Base-by-base conservation (phyloP, 2,888 invertebrate species). In the Oscheius sp. region DNA sequence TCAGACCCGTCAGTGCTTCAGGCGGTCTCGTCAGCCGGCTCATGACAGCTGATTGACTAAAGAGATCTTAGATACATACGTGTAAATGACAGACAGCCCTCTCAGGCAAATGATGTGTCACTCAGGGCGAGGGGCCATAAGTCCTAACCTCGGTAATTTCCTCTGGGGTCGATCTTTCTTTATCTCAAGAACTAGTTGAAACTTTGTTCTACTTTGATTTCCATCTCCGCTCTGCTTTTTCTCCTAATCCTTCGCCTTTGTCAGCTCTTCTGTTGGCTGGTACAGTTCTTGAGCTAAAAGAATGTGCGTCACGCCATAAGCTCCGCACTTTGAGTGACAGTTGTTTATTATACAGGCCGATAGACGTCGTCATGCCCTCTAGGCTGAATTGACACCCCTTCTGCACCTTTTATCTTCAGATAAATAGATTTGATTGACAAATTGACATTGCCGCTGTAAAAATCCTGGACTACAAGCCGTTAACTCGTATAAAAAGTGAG, bases 1-100 rank as follows among this genome's bases (percentile, higher is more conserved):
- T 59, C 59, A 59, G 59, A 59, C 41, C 59, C 59, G 59, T 59
- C 59, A 59, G 59, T 59, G 59, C 59, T 59, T 59, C 59, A 59
- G 59, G 59, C 59, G 59, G 59, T 59, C 59, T 59, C 59, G 59
- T 59, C 59, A 59, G 59, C 28, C 59, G 59, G 59, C 59, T 65
- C 65, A 54, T 65, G 65, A 65, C 65, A 65, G 65, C 51, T 65
- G 65, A 65, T 65, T 65, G 65, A 65, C 65, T 65, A 65, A 64
- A 56, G 54, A 65, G 51, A 59, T 59, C 65, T 65, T 65, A 44
- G 65, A 65, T 65, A 65, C 65, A 65, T 65, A 65, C 65, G 65
- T 65, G 65, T 65, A 65, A 54, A 54, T 65, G 65, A 65, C 65
- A 65, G 65, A 49, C 65, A 59, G 59, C 59, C 59, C 59, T 59